These are phyloP conservation scores for Aspidapion aeneum DNA, from an alignment of 2,888 invertebrate genomes.

Conservation along the genomic window DNA sequence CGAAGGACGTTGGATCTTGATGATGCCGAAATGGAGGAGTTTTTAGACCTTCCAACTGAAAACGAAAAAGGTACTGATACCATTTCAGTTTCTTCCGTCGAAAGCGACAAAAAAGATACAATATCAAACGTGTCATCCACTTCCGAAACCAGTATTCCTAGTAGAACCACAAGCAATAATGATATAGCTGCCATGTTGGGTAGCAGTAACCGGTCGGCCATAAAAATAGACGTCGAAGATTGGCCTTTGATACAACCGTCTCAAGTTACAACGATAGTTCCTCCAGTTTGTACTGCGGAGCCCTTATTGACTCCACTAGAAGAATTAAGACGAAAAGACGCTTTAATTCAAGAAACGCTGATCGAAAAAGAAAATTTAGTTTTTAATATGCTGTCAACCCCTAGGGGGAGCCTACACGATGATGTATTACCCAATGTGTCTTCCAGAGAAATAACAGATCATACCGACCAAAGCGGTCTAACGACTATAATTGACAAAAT, in stretches of 20 bases:
- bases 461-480: slow-evolving; percentile 20
- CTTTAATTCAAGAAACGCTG: slow-evolving; percentile 64
- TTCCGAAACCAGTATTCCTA: not conserved
- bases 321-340: slow-evolving; percentile 69
- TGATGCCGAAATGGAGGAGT: not conserved
- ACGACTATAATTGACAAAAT: slow-evolving; percentile 59
- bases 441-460: slow-evolving; percentile 53
- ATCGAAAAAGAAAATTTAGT: slow-evolving; percentile 71
- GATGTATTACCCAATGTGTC: not conserved
- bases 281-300: slow-evolving; percentile 71
- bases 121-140: not conserved
- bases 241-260: slow-evolving; percentile 65
- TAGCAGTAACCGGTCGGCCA: slow-evolving; percentile 46
- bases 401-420: slow-evolving; percentile 64
- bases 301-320: slow-evolving; percentile 79
- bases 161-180: slow-evolving; percentile 29
- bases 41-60: not conserved
- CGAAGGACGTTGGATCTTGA: not conserved
- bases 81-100: not conserved
- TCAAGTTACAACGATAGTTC: slow-evolving; percentile 69
- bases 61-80: not conserved
- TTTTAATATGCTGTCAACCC: slow-evolving; percentile 73
- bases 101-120: not conserved
- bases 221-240: slow-evolving; percentile 57
- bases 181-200: slow-evolving; percentile 20